These are phyloP conservation scores for Eristalis tenax DNA, from an alignment of 2,888 invertebrate genomes.

Conservation along the genomic window DNA sequence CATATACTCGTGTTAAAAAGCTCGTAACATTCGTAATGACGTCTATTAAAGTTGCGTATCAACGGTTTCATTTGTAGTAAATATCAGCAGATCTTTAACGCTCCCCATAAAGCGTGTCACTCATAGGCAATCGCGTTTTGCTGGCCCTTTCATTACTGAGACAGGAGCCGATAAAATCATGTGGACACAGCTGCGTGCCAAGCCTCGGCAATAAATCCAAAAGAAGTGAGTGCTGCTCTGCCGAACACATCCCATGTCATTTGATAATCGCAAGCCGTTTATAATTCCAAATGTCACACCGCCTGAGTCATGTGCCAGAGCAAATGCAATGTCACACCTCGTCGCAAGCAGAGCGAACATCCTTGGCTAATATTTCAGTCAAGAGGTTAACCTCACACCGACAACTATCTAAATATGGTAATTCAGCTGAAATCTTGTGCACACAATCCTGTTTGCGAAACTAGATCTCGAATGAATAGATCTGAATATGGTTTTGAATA, in stretches of 20 bases:
- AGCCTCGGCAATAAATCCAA: not conserved
- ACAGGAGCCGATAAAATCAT: not conserved
- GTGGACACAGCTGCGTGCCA: not conserved
- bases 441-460: not conserved
- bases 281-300: not conserved
- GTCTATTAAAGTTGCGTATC: not conserved
- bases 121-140: not conserved
- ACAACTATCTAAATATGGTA: not conserved
- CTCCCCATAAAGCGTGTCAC: not conserved
- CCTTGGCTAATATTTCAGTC: not conserved
- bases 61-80: not conserved
- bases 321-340: not conserved
- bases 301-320: not conserved
- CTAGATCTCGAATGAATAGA: no score
- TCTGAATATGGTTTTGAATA: not conserved
- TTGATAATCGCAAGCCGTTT: not conserved
- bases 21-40: no score
- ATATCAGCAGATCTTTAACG: not conserved
- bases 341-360: not conserved
- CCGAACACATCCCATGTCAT: not conserved
- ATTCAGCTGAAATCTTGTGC: not conserved
- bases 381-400: not conserved
- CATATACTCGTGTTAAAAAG: no score
- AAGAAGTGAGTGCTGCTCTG: not conserved
- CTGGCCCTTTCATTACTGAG: not conserved